A percentile compares a stretch with the other conserved stretches of the same genome.
phyloP scores from a whole-genome alignment of 2,888 invertebrate species.

The Drosophila parthenogenetica region DNA sequence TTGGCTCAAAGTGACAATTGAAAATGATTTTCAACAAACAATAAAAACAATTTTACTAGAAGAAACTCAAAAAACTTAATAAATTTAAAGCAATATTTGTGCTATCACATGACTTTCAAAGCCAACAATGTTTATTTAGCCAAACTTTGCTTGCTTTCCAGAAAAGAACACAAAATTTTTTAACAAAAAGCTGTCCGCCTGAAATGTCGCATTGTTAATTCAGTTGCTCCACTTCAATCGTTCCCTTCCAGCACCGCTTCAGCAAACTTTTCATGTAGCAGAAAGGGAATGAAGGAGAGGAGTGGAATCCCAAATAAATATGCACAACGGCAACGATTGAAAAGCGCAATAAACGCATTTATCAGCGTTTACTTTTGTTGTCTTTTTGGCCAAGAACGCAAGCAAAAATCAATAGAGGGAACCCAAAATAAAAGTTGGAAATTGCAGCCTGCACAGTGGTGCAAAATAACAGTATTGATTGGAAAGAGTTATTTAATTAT shows the following conservation, averaged over 20 bases:
- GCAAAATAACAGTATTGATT: neutral
- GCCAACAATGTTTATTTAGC: constrained; percentile 13
- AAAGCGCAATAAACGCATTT: constrained; percentile 77
- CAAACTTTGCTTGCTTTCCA: constrained; percentile 10
- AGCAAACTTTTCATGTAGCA: neutral
- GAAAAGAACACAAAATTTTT: neutral
- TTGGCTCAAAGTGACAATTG: constrained; percentile 11
- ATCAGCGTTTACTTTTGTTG: constrained; percentile 55
- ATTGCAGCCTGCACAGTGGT: neutral
- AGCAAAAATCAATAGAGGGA: constrained; percentile 34
- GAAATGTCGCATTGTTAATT: constrained; percentile 5
- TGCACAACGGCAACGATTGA: constrained; percentile 50
- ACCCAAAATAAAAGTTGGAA: neutral
- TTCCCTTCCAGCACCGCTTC: neutral
- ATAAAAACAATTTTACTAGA: neutral
- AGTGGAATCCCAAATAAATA: constrained; percentile 44
- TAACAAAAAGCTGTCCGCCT: constrained; percentile 2
- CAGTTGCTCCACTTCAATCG: neutral
- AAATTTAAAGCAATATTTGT: neutral
- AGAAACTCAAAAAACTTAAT: neutral
- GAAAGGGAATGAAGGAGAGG: neutral
- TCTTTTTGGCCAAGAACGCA: constrained; percentile 44
- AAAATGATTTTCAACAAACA: neutral
- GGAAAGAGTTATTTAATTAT: neutral
- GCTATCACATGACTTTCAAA: neutral